These are phyloP conservation scores for Cyprinodon tularosa DNA, from an alignment of 2,113 vertebrate species.

Conservation along the genomic window DNA sequence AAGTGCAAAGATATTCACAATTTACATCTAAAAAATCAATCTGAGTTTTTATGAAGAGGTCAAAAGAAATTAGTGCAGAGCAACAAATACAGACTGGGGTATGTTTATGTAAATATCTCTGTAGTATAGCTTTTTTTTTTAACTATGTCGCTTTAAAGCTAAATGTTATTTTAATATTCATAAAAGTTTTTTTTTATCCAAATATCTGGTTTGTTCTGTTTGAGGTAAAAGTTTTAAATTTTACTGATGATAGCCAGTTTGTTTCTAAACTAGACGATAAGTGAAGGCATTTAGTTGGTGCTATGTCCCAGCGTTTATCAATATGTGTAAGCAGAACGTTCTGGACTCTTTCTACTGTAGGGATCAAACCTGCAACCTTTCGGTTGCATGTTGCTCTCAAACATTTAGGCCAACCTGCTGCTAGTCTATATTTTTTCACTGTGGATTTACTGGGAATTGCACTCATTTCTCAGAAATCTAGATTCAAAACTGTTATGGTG, in stretches of 20 bases:
- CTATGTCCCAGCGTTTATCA: slow-evolving; percentile 39
- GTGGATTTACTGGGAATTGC: slow-evolving; percentile 30
- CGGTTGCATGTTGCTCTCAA: slow-evolving; percentile 38
- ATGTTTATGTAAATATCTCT: slow-evolving; percentile 70
- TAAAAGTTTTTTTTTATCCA: slow-evolving; percentile 30
- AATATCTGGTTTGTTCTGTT: slow-evolving; percentile 40
- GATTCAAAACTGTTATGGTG: not conserved
- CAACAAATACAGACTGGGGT: slow-evolving; percentile 32
- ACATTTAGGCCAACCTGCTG: slow-evolving; percentile 61
- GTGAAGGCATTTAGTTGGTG: slow-evolving; percentile 43
- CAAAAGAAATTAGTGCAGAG: slow-evolving; percentile 29
- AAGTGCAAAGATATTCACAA: slow-evolving; percentile 29
- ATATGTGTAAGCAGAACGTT: slow-evolving; percentile 12
- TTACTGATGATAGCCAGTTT: slow-evolving; percentile 37
- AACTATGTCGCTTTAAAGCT: slow-evolving; percentile 38
- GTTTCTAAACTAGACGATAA: slow-evolving; percentile 53
- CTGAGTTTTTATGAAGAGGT: slow-evolving; percentile 8
- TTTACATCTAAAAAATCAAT: slow-evolving; percentile 27
- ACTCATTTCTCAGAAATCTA: slow-evolving; percentile 18
- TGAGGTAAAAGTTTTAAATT: slow-evolving; percentile 48
- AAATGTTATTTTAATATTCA: slow-evolving; percentile 69
- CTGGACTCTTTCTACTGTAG: slow-evolving; percentile 46
- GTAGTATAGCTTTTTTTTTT: slow-evolving; percentile 38
- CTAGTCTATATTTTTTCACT: slow-evolving; percentile 53
- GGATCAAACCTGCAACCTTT: slow-evolving; percentile 51